Conservation (phyloP, 2,797 vertebrate species). For the Acrossocheilus wenchowensis region DNA sequence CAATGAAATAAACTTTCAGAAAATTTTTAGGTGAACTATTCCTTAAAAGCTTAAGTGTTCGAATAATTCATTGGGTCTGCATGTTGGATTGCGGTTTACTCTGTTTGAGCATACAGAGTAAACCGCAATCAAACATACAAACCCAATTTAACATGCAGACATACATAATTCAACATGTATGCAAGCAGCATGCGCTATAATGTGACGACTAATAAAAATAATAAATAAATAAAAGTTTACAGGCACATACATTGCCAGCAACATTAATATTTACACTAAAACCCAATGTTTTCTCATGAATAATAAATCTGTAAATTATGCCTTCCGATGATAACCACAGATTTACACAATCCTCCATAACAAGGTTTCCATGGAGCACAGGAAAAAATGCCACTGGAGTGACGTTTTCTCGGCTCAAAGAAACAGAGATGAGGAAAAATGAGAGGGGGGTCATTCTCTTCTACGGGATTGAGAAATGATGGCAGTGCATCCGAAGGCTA, state of each 20-base stretch:
- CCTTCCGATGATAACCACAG: neutral
- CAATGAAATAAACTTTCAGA: no score
- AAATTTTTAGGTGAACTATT: neutral
- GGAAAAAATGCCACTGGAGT: neutral
- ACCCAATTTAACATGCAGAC: neutral
- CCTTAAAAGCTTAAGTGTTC: no score
- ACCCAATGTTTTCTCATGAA: neutral
- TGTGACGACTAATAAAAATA: neutral
- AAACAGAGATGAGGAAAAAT: constrained; percentile 21
- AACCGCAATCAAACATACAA: neutral
- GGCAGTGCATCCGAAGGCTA: constrained; percentile 14
- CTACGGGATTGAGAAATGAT: constrained; percentile 33
- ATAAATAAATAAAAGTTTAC: constrained; percentile 1
- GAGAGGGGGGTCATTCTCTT: constrained; percentile 28
- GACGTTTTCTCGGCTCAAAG: neutral
- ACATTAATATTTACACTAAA: neutral
- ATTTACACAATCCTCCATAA: neutral
- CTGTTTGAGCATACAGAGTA: neutral
- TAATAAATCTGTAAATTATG: neutral
- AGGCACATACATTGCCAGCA: neutral
- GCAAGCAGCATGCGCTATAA: neutral
- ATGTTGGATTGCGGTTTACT: neutral
- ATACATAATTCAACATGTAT: neutral
- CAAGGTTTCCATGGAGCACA: neutral
- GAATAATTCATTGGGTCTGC: neutral